phyloP scores from a whole-genome alignment of 2,113 vertebrate genomes.

The Dipodomys merriami region DNA sequence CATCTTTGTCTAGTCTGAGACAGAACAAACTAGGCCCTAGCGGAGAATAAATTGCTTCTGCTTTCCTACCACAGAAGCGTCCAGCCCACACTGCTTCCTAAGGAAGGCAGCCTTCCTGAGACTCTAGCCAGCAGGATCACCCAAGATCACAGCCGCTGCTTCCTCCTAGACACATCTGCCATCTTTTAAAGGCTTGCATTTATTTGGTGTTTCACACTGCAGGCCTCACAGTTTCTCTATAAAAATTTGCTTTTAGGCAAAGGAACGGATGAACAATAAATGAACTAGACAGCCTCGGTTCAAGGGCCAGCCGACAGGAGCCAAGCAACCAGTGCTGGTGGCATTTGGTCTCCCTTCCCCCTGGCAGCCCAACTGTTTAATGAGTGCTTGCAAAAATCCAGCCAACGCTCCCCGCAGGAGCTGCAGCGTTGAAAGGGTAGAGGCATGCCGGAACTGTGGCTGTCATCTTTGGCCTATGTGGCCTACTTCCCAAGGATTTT shows the following conservation, averaged over 20 bases:
- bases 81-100: neutral
- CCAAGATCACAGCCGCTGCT: neutral
- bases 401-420: neutral
- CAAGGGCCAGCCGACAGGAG: neutral
- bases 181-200: neutral
- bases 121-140: neutral
- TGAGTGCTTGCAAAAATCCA: neutral
- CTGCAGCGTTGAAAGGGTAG: neutral
- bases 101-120: neutral
- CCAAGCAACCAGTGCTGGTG: neutral
- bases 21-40: neutral
- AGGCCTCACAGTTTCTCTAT: neutral
- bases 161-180: neutral
- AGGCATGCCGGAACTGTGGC: neutral
- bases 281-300: neutral
- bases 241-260: neutral
- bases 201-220: neutral
- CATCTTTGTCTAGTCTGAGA: neutral
- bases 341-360: neutral
- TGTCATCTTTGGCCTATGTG: neutral
- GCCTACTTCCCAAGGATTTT: conserved; percentile 9
- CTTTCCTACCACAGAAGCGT: neutral
- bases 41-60: neutral
- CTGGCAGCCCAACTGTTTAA: neutral
- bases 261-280: neutral